Evolutionary conservation across 2,797 vertebrate species (phyloP).

Genomic region (Epinephelus malabaricus): DNA sequence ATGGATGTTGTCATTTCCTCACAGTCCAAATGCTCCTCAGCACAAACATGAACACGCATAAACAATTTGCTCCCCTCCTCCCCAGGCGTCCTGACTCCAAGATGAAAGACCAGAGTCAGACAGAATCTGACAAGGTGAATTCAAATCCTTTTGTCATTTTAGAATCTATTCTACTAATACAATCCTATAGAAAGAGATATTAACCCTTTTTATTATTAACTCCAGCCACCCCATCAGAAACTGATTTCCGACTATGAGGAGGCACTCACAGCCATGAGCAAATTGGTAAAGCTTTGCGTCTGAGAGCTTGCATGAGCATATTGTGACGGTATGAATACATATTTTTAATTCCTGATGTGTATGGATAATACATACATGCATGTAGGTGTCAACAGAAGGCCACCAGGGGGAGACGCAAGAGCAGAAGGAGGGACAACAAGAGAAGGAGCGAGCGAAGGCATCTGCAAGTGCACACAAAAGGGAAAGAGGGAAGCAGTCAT

Average conservation of each 20-base stretch:
- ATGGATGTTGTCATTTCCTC: slow-evolving; percentile 23
- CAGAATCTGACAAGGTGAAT: slow-evolving; percentile 47
- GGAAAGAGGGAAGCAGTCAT: slow-evolving; percentile 66
- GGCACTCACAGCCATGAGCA: slow-evolving; percentile 80
- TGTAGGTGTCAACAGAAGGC: slow-evolving; percentile 58
- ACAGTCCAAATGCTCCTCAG: slow-evolving; percentile 11
- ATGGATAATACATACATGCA: slow-evolving; percentile 10
- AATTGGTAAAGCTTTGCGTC: slow-evolving; percentile 81
- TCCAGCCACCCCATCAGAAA: slow-evolving; percentile 79
- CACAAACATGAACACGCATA: background rate
- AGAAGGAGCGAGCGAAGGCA: slow-evolving; percentile 66
- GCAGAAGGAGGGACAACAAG: slow-evolving; percentile 66
- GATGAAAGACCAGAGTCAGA: slow-evolving; percentile 51
- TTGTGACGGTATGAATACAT: background rate
- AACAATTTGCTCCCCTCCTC: slow-evolving; percentile 60
- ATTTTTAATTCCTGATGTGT: background rate
- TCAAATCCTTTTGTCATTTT: slow-evolving; percentile 1
- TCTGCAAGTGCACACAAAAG: slow-evolving; percentile 50
- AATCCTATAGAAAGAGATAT: background rate
- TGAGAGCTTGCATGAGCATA: background rate
- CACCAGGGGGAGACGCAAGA: slow-evolving; percentile 81
- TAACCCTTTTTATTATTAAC: slow-evolving; percentile 23
- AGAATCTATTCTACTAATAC: background rate
- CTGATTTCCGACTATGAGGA: slow-evolving; percentile 84
- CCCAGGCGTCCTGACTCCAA: slow-evolving; percentile 69